These are phyloP conservation scores for Leptopilina clavipes DNA, from an alignment of 1,140 invertebrate genomes.

Conservation along the genomic window DNA sequence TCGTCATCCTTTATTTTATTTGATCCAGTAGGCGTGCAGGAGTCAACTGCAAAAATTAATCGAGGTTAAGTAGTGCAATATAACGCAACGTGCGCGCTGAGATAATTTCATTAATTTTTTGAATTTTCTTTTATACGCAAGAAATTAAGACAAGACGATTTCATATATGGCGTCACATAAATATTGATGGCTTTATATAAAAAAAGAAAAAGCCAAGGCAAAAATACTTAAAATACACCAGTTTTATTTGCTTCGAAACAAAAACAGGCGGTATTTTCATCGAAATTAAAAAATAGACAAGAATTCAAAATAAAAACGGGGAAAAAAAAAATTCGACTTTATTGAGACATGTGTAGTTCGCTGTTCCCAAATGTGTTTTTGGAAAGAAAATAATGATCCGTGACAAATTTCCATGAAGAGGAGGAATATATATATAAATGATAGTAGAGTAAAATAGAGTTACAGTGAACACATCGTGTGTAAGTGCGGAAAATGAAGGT, in stretches of 20 bases:
- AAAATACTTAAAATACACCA: not conserved
- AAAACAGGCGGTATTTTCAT: too few relatives aligned
- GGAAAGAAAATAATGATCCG: not conserved
- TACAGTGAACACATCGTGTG: too few relatives aligned
- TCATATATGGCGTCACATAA: conserved; percentile 43
- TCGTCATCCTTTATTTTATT: conserved; percentile 12
- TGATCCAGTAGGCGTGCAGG: conserved; percentile 5
- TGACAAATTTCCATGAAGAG: conserved; percentile 40
- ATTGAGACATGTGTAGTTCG: not conserved
- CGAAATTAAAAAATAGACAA: too few relatives aligned
- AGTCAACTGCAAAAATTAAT: conserved; percentile 35
- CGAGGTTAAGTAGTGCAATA: conserved; percentile 36
- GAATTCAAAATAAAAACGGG: too few relatives aligned
- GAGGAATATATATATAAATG: conserved; percentile 26
- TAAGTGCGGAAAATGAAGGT: conserved; percentile 43
- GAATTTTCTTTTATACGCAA: conserved; percentile 41
- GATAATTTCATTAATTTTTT: conserved; percentile 20
- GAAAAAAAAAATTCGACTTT: too few relatives aligned
- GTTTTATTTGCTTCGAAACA: conserved; percentile 36
- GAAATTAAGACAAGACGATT: conserved; percentile 41
- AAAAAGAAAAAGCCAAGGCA: not conserved
- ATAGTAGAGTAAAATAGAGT: conserved; percentile 31
- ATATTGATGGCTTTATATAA: conserved; percentile 20
- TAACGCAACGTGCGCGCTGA: not conserved
- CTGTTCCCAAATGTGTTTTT: not conserved